Evolutionary conservation across 2,113 vertebrate genomes (phyloP), one percentile per base, ranked within the genome.

Genomic region (Tonatia bakeri): DNA sequence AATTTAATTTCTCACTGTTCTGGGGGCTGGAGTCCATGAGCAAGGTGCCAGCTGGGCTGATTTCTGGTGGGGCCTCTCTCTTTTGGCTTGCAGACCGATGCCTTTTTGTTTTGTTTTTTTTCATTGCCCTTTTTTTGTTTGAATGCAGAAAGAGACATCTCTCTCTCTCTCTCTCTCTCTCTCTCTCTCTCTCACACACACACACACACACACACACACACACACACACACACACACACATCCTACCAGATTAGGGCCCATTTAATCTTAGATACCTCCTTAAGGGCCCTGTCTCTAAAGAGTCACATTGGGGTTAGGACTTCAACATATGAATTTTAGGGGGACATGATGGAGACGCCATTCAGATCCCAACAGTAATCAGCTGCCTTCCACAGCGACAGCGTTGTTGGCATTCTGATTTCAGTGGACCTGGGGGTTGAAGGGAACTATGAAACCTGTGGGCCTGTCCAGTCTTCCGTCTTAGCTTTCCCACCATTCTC

Each of bases 401-500:
- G 7, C 40, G 47, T 64, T 84, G 31, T 69, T 88, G 64, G 40
- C 50, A 81, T 67, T 92, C 31, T 67, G 54, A 73, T 36, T 72
- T 96, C 59, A 40, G 1, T 65, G 81, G 61, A 79, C 1, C 36
- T 90, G 31, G 15, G 10, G 9, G 65, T 8, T 31, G 59, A 94
- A 77, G 64, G 28, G 38, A 82, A 31, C 65, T 82, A 24, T 36
- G 12, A 65, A 73, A 47, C 1, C 5, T 40, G 61, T 15, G 17
- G 28, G 85, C 17, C 59, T 94, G 61, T 61, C 64, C 13, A 2
- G 0, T 61, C 15, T 94, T 36, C 38, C 80, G 14, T 33, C 38
- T 22, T 72, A 20, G 10, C 3, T 22, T 64, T 26, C 9, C 4
- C 6, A 11, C 10, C 5, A 6, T 7, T 1, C 26, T 31, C 7